Base-by-base conservation (phyloP, 1,140 invertebrate genomes). In the Magallana angulata region DNA sequence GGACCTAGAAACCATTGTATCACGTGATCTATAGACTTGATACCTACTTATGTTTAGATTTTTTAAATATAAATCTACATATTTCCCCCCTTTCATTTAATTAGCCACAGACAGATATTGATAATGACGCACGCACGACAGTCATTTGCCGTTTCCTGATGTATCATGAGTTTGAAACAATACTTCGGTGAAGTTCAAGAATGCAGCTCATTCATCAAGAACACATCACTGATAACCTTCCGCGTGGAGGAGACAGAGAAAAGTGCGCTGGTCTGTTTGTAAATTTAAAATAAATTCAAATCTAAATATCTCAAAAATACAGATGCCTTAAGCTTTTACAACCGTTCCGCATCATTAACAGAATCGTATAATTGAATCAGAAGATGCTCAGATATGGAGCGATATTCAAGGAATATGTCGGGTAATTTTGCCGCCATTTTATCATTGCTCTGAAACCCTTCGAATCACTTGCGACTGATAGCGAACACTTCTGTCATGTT, bases 291-390 rank as follows among this genome's bases (percentile, higher is more conserved):
- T 71, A 24, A 71, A 71, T 71, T 71, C 68, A 71, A 24, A 71
- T 71, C 68, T 71, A 71, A 71, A 71, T 71, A 71, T 71, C 68
- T 71, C 24, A 71, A 71, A 71, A 18, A 71, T 71, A 71, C 68
- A 71, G 68, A 71, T 71, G 68, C 68, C 68, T 71, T 11, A 62
- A 71, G 36, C 68, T 71, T 71, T 71, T 71, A 71, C 68, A 71
- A 71, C 30, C 68, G 68, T 71, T 71, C 68, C 14, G 68, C 68
- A 71, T 30, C 68, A 71, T 71, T 71, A 71, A 30, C 68, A 71
- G 68, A 36, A 71, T 71, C 68, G 68, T 71, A 71, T 71, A 71
- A 71, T 71, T 71, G 68, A 71, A 71, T 71, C 68, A 71, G 68
- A 71, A 71, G 68, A 71, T 71, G 68, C 12, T 71, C 68, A 18